Base-by-base conservation (phyloP, 2,113 vertebrate species). In the Myrmophylax atrothorax region DNA sequence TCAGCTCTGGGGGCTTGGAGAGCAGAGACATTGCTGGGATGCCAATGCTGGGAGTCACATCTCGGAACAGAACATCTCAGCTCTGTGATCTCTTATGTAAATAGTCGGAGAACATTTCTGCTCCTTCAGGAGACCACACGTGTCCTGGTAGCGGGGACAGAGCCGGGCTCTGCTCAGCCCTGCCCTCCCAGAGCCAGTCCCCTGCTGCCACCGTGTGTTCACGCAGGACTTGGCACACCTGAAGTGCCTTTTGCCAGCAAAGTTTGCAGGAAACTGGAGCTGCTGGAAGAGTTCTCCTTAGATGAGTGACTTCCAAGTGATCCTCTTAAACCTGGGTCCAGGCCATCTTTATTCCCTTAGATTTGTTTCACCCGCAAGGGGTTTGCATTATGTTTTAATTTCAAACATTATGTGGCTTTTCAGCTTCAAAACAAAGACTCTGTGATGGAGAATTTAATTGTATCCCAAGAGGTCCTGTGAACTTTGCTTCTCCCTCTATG, bases 181-280 rank as follows among this genome's bases (percentile, higher is more conserved):
- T 59, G 0, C n/a, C 25, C 19, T 42, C 14, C 49, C 72, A 70
- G 60, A 87, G n/a, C 31, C 89, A 31, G 81, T 94, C 42, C 42
- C 60, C 66, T 93, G 82, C 96, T 97, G 97, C 97, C 98, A 88
- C 89, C 98, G 1, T 62, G 96, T 97, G 98, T 97, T 40, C 8
- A 28, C 14, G 29, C 22, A 12, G 44, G n/a, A 3, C 23, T 46
- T 58, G 55, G 31, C 56, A 29, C 0, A 10, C 6, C 18, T 22
- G 1, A n/a, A 62, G 5, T 5, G 24, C 16, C 44, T 78, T 82
- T 69, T n/a, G 23, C 55, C 16, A 4, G 33, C 24, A 5, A 26
- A 81, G 14, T 68, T 84, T 17, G 2, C 62, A n/a, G 29, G 52
- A 37, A 82, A 4, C 6, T 29, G 0, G 56, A 59, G 33, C 44